phyloP scores from a whole-genome alignment of 2,113 vertebrate genomes.

The Brachypteracias leptosomus region DNA sequence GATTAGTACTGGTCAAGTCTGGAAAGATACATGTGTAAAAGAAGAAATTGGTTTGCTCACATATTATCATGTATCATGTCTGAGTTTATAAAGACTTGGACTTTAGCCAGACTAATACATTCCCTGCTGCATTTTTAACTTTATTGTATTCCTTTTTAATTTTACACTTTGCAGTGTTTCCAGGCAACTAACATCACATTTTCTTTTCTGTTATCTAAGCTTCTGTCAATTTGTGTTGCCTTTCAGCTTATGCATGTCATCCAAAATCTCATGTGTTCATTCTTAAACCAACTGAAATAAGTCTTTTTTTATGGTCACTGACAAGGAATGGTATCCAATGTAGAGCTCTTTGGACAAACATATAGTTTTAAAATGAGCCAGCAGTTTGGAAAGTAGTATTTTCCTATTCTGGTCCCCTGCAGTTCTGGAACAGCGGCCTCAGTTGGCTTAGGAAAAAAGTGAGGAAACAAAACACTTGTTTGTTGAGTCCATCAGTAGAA shows the following conservation, averaged over 20 bases:
- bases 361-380: neutral
- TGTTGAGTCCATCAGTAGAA: neutral
- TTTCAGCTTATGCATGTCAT: neutral
- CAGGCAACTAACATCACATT: neutral
- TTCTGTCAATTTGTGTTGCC: neutral
- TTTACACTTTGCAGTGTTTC: neutral
- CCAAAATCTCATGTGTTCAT: neutral
- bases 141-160: neutral
- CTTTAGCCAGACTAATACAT: neutral
- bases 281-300: neutral
- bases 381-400: neutral
- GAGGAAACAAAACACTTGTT: neutral
- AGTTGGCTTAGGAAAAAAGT: neutral
- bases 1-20: neutral
- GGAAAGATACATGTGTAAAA: neutral
- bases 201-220: neutral
- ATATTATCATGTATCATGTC: neutral
- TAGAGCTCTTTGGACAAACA: neutral
- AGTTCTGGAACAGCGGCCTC: neutral
- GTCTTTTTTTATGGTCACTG: neutral
- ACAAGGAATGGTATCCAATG: neutral
- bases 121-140: neutral
- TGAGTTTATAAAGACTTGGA: neutral
- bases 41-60: neutral
- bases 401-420: neutral